Evolutionary conservation across 2,888 invertebrate species (phyloP).

Genomic region (Rotaria sp.): DNA sequence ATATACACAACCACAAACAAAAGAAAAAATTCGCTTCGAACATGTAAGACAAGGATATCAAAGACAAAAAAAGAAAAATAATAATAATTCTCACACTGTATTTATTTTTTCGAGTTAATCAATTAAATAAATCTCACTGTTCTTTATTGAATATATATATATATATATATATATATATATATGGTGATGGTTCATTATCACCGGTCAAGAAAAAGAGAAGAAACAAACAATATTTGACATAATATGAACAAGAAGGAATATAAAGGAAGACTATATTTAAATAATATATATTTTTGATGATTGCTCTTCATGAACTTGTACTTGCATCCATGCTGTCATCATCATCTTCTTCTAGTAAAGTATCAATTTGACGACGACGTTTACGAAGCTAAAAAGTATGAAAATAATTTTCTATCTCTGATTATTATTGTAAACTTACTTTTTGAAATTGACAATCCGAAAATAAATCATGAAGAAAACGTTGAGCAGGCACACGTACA

Average conservation of each 20-base stretch:
- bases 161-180: neutral
- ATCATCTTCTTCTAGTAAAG: neutral
- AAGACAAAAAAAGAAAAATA: neutral
- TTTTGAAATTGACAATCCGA: conserved; percentile 70
- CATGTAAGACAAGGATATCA: neutral
- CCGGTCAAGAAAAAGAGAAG: neutral
- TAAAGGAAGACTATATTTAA: neutral
- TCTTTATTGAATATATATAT: neutral
- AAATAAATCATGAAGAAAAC: conserved; percentile 86
- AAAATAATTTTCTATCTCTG: too few relatives aligned
- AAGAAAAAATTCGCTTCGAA: neutral
- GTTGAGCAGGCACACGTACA: conserved; percentile 72
- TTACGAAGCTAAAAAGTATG: neutral
- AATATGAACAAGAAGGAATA: neutral
- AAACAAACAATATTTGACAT: neutral
- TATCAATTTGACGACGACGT: neutral
- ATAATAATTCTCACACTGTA: neutral
- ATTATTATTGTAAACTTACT: conserved; percentile 41
- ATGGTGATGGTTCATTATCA: neutral
- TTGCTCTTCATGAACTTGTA: neutral
- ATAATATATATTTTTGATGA: neutral
- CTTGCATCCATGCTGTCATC: neutral
- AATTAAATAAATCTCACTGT: neutral
- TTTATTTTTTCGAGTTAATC: neutral
- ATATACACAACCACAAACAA: neutral